phyloP scores from a whole-genome alignment of 2,797 vertebrate genomes.

The Enteromius radiatus region DNA sequence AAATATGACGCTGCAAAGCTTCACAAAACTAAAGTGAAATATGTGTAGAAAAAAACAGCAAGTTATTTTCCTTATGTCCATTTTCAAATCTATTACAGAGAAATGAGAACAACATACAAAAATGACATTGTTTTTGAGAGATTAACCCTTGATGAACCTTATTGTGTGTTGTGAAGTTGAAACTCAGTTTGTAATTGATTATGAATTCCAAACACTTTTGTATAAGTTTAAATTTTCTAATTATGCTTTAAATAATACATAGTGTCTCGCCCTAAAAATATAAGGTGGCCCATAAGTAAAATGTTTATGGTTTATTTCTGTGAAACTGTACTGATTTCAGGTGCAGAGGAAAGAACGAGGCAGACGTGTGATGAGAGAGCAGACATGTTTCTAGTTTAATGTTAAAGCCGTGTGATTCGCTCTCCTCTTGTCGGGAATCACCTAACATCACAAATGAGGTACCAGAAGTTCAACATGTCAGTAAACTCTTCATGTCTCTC shows the following conservation, averaged over 20 bases:
- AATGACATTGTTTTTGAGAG: not conserved
- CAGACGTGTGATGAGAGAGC: slow-evolving; percentile 44
- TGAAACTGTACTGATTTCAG: not conserved
- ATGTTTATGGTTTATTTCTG: not conserved
- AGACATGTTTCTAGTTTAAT: slow-evolving; percentile 78
- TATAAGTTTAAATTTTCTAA: too few relatives aligned
- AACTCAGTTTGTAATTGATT: too few relatives aligned
- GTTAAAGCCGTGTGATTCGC: slow-evolving; percentile 71
- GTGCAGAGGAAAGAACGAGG: not conserved
- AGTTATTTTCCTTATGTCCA: too few relatives aligned
- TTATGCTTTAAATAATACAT: too few relatives aligned
- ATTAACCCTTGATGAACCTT: not conserved
- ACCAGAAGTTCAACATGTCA: slow-evolving; percentile 72
- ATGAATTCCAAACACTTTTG: too few relatives aligned
- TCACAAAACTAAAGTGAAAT: not conserved
- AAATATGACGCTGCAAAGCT: too few relatives aligned
- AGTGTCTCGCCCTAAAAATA: not conserved
- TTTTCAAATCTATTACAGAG: too few relatives aligned
- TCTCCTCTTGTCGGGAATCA: slow-evolving; percentile 37
- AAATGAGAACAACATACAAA: not conserved
- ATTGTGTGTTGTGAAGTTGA: too few relatives aligned
- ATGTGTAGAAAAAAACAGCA: not conserved
- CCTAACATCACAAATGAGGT: slow-evolving; percentile 75
- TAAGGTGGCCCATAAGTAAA: not conserved
- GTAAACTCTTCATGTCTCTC: slow-evolving; percentile 69